Evolutionary conservation across 2,797 vertebrate genomes (phyloP).

Genomic region (Uromys caudimaculatus): DNA sequence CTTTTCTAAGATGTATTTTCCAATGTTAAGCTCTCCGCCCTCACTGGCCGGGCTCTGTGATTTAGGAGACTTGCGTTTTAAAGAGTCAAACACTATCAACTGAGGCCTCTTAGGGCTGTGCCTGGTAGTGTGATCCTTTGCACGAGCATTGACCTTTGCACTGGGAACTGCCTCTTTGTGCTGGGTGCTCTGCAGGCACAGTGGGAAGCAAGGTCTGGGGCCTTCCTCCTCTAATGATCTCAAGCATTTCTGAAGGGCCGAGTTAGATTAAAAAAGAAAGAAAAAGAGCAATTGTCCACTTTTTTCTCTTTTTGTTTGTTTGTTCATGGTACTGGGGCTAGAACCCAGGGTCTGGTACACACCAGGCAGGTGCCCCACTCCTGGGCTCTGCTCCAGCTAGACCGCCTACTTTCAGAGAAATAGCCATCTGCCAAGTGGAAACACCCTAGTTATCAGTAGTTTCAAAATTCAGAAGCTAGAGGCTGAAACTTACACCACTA

Average conservation of each 20-base stretch:
- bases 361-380: background rate
- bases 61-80: constrained; percentile 67
- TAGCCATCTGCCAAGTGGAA: constrained; percentile 48
- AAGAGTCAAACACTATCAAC: constrained; percentile 40
- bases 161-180: constrained; percentile 44
- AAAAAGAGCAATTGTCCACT: background rate
- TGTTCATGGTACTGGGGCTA: background rate
- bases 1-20: constrained; percentile 74
- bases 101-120: constrained; percentile 17
- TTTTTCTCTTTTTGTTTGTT: background rate
- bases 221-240: constrained; percentile 48
- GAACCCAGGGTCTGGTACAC: background rate
- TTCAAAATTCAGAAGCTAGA: background rate
- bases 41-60: constrained; percentile 56
- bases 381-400: background rate
- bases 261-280: constrained; percentile 41
- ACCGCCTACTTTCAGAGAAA: constrained; percentile 30
- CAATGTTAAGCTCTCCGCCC: constrained; percentile 53
- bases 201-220: constrained; percentile 35
- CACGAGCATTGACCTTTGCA: constrained; percentile 68
- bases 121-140: constrained; percentile 51
- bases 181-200: constrained; percentile 42
- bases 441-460: constrained; percentile 16
- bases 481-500: background rate
- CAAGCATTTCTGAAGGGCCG: constrained; percentile 54